Evolutionary conservation across 2,113 vertebrate species (phyloP).

Genomic region (Poecilia latipinna): DNA sequence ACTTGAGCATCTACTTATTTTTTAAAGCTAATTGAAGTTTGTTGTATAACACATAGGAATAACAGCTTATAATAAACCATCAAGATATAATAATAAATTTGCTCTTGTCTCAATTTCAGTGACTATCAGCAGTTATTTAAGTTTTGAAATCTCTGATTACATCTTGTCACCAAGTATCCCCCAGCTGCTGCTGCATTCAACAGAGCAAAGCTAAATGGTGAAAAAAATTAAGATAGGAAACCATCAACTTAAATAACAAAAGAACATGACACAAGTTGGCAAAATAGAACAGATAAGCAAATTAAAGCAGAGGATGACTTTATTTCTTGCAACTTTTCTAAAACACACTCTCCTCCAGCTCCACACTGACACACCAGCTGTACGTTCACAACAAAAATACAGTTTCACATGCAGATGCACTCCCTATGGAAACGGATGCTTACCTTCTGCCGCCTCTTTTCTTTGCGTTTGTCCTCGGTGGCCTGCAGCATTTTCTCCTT

Average conservation of each 20-base stretch:
- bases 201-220: slow-evolving; percentile 49
- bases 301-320: slow-evolving; percentile 51
- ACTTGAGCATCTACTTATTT: not conserved
- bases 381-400: not conserved
- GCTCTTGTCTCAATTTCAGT: not conserved
- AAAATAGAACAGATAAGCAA: slow-evolving; percentile 36
- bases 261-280: slow-evolving; percentile 17
- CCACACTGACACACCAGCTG: not conserved
- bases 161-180: not conserved
- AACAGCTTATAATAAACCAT: not conserved
- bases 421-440: not conserved
- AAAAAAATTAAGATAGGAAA: slow-evolving; percentile 22
- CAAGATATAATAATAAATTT: not conserved
- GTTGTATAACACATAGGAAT: not conserved
- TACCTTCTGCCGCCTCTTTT: slow-evolving; percentile 93
- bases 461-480: slow-evolving; percentile 93
- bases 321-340: not conserved
- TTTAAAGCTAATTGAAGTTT: not conserved
- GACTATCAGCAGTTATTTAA: not conserved
- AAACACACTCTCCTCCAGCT: not conserved
- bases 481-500: slow-evolving; percentile 97
- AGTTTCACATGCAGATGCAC: not conserved
- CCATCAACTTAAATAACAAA: slow-evolving; percentile 36
- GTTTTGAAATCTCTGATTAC: not conserved
- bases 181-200: slow-evolving; percentile 54